Conservation (phyloP, 2,888 invertebrate species). For the Aporophyla lueneburgensis region DNA sequence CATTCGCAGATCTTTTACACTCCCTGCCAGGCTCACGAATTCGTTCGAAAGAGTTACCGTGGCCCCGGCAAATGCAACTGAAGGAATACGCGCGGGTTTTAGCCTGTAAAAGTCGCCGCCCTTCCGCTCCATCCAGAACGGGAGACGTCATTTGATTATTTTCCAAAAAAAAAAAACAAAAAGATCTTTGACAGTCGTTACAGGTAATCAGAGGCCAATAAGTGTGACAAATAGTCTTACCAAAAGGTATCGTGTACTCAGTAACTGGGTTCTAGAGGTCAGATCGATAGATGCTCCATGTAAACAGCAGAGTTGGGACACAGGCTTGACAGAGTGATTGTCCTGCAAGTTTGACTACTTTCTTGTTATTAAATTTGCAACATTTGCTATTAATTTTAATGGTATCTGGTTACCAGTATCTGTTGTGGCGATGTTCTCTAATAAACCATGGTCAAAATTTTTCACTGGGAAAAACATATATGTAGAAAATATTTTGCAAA, state of each 20-base stretch:
- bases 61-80: too few relatives aligned
- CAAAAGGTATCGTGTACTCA: neutral
- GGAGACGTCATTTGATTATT: too few relatives aligned
- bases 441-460: conserved; percentile 17
- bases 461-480: neutral
- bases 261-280: neutral
- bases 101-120: too few relatives aligned
- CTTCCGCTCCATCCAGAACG: too few relatives aligned
- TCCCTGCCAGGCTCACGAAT: neutral
- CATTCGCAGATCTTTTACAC: neutral
- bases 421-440: neutral
- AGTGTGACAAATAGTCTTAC: neutral
- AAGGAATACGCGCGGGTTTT: too few relatives aligned
- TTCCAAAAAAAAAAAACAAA: too few relatives aligned
- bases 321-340: neutral
- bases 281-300: too few relatives aligned
- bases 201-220: neutral
- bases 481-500: neutral
- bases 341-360: conserved; percentile 21
- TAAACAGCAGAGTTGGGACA: neutral
- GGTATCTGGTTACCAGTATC: neutral
- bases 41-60: too few relatives aligned
- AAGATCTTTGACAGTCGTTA: neutral
- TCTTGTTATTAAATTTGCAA: neutral
- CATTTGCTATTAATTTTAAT: neutral